phyloP scores from a whole-genome alignment of 2,113 vertebrate genomes.

The Emydura subglobosa region DNA sequence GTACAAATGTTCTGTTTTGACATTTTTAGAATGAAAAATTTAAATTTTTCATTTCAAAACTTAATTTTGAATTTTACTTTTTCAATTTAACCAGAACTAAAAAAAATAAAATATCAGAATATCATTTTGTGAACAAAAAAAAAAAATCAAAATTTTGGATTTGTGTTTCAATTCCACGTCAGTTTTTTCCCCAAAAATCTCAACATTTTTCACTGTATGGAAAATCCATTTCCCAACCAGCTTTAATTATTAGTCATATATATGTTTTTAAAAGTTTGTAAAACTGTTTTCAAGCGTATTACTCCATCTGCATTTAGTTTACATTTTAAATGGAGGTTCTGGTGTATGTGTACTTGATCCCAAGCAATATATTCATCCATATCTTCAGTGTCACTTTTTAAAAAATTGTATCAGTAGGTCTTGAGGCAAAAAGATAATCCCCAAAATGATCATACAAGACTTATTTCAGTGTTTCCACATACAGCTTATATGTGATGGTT shows the following conservation, averaged over 20 bases:
- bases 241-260: neutral
- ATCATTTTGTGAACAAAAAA: neutral
- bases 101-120: neutral
- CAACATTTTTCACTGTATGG: too few relatives aligned
- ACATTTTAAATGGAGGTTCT: neutral
- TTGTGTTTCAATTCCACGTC: neutral
- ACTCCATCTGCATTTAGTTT: neutral
- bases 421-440: neutral
- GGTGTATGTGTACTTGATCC: neutral
- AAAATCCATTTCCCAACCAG: too few relatives aligned
- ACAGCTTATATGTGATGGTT: constrained; percentile 7
- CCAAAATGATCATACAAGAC: neutral
- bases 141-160: neutral
- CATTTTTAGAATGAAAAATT: neutral
- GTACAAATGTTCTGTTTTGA: neutral
- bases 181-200: too few relatives aligned
- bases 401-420: neutral
- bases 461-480: constrained; percentile 29
- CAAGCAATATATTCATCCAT: neutral
- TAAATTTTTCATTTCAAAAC: neutral
- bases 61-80: neutral
- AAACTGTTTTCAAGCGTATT: neutral
- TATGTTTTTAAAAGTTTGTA: neutral
- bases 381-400: neutral
- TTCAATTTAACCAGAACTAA: neutral